A percentile compares a stretch with the other conserved stretches of the same genome.
These are phyloP conservation scores for Gymnoscelis rufifasciata DNA, from an alignment of 2,888 invertebrate species.

Conservation along the genomic window DNA sequence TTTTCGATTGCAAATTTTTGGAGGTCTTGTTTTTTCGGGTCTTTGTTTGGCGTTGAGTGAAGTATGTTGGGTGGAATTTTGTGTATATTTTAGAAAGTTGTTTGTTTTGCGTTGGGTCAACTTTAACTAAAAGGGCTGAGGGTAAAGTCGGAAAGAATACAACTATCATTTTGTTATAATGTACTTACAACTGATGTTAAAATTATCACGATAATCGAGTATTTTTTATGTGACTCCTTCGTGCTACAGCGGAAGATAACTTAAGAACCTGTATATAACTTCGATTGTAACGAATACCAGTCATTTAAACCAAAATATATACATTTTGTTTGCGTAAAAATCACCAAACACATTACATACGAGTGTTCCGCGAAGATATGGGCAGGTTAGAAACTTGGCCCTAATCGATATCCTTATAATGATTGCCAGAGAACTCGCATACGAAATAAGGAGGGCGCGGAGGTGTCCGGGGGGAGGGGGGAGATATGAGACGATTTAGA, in stretches of 20 bases:
- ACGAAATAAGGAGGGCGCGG: constrained; percentile 79
- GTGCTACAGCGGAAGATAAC: too few species aligned
- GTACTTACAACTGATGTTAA: too few species aligned
- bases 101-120: not conserved
- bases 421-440: constrained; percentile 80
- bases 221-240: too few species aligned
- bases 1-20: constrained; percentile 38
- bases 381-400: constrained; percentile 72
- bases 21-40: constrained; percentile 26
- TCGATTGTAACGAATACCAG: too few species aligned
- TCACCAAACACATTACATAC: constrained; percentile 59
- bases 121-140: too few species aligned
- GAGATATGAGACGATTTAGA: constrained; percentile 80
- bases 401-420: constrained; percentile 81
- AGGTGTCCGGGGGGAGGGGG: constrained; percentile 68
- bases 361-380: constrained; percentile 71
- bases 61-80: constrained; percentile 11
- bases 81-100: constrained; percentile 9
- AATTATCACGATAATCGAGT: too few species aligned
- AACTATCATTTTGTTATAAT: too few species aligned
- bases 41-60: constrained; percentile 23
- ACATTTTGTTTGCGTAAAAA: constrained; percentile 21
- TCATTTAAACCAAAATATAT: not conserved
- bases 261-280: too few species aligned
- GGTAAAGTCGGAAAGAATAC: too few species aligned